Conservation (phyloP, 2,888 invertebrate genomes). For the Scaptomyza reducta region DNA sequence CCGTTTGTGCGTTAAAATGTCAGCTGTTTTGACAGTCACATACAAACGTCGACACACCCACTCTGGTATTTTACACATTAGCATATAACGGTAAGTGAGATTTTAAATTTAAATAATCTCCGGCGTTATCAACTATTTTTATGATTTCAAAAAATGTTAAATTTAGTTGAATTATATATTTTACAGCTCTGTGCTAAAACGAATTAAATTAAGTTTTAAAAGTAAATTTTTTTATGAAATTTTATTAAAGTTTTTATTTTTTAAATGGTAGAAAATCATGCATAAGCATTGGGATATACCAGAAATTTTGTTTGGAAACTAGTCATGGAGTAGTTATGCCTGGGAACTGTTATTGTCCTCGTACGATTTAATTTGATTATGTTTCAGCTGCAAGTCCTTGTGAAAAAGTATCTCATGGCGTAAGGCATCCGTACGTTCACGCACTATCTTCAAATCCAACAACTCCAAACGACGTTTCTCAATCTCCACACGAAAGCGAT, state of each 20-base stretch:
- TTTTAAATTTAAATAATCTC: too few species aligned
- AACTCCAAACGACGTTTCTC: constrained; percentile 75
- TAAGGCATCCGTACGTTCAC: constrained; percentile 74
- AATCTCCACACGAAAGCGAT: constrained; percentile 70
- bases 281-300: constrained; percentile 9
- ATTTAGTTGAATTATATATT: too few species aligned
- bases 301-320: constrained; percentile 21
- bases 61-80: background rate
- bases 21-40: constrained; percentile 46
- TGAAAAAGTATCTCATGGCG: constrained; percentile 71
- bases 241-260: constrained; percentile 14
- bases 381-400: constrained; percentile 71
- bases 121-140: too few species aligned
- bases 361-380: constrained; percentile 54
- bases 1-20: constrained; percentile 1
- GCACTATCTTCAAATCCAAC: constrained; percentile 71
- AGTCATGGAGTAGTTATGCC: constrained; percentile 39
- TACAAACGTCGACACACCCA: constrained; percentile 17
- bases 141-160: too few species aligned
- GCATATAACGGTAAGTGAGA: too few species aligned
- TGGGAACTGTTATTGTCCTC: constrained; percentile 65
- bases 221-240: background rate
- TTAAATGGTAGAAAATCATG: constrained; percentile 1
- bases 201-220: background rate
- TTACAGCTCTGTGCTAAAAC: background rate